A percentile compares a stretch with the other conserved stretches of the same genome.
Conservation (phyloP, 2,113 vertebrate species). For the Myocastor coypus region DNA sequence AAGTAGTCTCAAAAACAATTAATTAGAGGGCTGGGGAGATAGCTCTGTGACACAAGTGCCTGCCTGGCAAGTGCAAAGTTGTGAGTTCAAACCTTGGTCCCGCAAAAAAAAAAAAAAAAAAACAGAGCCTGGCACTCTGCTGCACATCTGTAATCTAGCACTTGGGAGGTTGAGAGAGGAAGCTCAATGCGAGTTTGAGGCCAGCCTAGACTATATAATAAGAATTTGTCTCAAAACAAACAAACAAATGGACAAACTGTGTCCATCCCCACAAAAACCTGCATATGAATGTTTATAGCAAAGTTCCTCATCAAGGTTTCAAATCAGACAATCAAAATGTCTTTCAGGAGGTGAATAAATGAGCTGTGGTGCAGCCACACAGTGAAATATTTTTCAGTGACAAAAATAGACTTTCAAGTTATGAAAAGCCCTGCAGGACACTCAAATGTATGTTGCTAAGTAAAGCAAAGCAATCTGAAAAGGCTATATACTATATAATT, state of each 20-base stretch:
- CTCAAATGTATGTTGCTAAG: background rate
- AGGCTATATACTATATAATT: background rate
- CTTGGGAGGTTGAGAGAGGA: background rate
- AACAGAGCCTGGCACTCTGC: background rate
- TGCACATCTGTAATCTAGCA: background rate
- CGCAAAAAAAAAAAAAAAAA: too few species aligned
- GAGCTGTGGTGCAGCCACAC: background rate
- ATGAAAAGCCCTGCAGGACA: background rate
- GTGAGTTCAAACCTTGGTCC: too few species aligned
- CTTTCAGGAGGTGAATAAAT: background rate
- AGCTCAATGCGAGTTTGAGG: background rate
- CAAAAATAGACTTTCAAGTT: background rate
- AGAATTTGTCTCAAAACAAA: background rate
- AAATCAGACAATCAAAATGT: background rate
- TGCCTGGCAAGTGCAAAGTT: too few species aligned
- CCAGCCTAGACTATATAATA: background rate
- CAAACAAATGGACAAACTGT: background rate
- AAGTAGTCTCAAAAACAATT: background rate
- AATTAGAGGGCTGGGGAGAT: too few species aligned
- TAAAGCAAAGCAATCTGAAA: background rate
- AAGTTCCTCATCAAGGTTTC: background rate
- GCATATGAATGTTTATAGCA: background rate
- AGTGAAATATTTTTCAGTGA: constrained; percentile 18
- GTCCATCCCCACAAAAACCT: background rate
- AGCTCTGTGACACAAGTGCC: too few species aligned